phyloP scores from a whole-genome alignment of 2,888 invertebrate genomes.

The Steinernema carpocapsae region DNA sequence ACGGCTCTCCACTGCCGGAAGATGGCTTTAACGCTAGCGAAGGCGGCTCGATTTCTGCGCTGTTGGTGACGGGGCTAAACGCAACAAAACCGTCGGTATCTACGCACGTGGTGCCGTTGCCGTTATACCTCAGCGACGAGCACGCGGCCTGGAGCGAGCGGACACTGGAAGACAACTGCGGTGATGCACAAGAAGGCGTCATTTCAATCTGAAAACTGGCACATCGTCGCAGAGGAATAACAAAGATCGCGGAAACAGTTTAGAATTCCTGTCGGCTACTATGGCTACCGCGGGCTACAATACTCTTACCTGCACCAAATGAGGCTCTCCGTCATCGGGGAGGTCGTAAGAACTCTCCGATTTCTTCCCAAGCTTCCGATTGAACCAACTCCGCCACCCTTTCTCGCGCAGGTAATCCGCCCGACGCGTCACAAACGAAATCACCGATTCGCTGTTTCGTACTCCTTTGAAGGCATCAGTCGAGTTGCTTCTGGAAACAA shows the following conservation, averaged over 20 bases:
- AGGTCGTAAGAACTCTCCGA: constrained; percentile 1
- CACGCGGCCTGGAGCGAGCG: constrained; percentile 16
- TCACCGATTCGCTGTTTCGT: constrained; percentile 48
- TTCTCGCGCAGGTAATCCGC: constrained; percentile 58
- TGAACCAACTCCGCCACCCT: constrained; percentile 37
- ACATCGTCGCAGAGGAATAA: neutral
- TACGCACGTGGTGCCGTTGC: no score
- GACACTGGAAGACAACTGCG: constrained; percentile 12
- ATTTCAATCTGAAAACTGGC: constrained; percentile 18
- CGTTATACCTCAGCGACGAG: constrained; percentile 22
- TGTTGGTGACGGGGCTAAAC: constrained; percentile 26
- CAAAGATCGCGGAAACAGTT: neutral
- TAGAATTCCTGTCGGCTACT: no score
- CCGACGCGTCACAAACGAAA: constrained; percentile 55
- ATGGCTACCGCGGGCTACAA: neutral
- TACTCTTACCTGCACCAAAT: neutral
- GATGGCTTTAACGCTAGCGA: constrained; percentile 3
- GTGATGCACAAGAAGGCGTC: constrained; percentile 15
- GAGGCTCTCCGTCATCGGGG: neutral
- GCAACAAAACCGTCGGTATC: no score
- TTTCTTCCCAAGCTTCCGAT: neutral
- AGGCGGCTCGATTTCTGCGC: constrained; percentile 15
- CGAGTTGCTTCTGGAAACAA: constrained; percentile 1
- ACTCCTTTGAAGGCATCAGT: constrained; percentile 27
- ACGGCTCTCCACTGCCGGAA: constrained; percentile 13